Evolutionary conservation across 2,797 vertebrate genomes (phyloP), one percentile per base, ranked within the genome.

Genomic region (Decapterus maruadsi): DNA sequence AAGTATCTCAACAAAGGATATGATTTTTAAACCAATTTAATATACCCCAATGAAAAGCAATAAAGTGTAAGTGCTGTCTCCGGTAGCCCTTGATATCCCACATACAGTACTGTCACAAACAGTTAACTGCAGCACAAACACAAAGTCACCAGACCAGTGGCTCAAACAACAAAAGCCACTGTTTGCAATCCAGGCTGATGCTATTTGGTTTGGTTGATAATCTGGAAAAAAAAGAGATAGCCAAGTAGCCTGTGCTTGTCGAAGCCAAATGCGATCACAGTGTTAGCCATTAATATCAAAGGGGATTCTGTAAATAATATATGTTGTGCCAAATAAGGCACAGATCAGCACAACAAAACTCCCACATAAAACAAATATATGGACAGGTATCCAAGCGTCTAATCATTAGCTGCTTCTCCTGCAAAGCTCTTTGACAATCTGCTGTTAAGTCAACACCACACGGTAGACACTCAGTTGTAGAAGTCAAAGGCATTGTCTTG

Each of bases 111-210:
- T 48, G 31, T 78, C 29, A 73, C 31, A 74, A 68, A 63, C 46
- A 72, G 19, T 58, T 51, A 72, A 51, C 59, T 3, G 11, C 2
- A n/a, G 50, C 29, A 66, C 64, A 57, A 70, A 48, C 17, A 67
- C 14, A 42, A 72, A 58, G 67, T 77, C 77, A 75, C 42, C 64
- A 77, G 58, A 62, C 64, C 64, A 62, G 46, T 55, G 51, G 46
- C 62, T 77, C 53, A 72, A 75, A 82, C 68, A 48, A 75, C 54
- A 61, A 80, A 80, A 74, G 67, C 69, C n/a, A 50, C 55, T 56
- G 56, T 60, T 84, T 57, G 68, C 55, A 78, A 50, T 64, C 72
- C 19, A 34, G 31, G 51, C 40, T 72, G 60, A 59, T 57, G 45
- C 43, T 60, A 63, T 81, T 79, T 75, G 63, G 36, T 17, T 5